These are phyloP conservation scores for Eueides isabella DNA, from an alignment of 1,140 invertebrate genomes.

Conservation along the genomic window DNA sequence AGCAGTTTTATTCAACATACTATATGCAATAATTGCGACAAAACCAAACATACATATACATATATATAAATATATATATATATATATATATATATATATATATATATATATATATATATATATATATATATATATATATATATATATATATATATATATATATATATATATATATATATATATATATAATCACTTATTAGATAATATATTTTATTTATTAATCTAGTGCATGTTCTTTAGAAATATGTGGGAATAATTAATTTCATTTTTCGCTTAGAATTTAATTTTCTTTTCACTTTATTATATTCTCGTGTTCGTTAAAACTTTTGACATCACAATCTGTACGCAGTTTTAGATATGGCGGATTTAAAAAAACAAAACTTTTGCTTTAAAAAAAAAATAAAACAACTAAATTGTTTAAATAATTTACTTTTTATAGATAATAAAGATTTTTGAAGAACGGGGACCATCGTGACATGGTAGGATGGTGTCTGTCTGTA, in stretches of 20 bases:
- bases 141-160: too few species aligned
- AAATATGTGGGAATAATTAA: conserved; percentile 71
- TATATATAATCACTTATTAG: conserved; percentile 45
- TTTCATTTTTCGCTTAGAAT: conserved; percentile 58
- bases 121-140: too few species aligned
- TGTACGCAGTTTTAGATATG: conserved; percentile 67
- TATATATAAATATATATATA: too few species aligned
- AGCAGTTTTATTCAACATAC: conserved; percentile 21
- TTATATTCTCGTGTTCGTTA: conserved; percentile 67
- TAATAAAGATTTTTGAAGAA: too few species aligned
- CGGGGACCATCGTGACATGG: too few species aligned
- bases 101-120: too few species aligned
- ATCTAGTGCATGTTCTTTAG: conserved; percentile 73
- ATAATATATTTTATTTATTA: conserved; percentile 57
- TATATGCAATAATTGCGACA: conserved; percentile 54
- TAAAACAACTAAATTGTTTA: neutral
- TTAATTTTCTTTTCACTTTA: conserved; percentile 58
- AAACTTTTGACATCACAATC: conserved; percentile 73
- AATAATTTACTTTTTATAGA: neutral
- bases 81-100: too few species aligned
- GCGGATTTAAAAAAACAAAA: neutral
- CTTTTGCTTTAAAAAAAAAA: neutral
- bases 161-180: too few species aligned
- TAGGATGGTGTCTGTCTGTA: too few species aligned
- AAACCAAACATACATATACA: conserved; percentile 63